Evolutionary conservation across 2,797 vertebrate genomes (phyloP).

Genomic region (Huso huso): DNA sequence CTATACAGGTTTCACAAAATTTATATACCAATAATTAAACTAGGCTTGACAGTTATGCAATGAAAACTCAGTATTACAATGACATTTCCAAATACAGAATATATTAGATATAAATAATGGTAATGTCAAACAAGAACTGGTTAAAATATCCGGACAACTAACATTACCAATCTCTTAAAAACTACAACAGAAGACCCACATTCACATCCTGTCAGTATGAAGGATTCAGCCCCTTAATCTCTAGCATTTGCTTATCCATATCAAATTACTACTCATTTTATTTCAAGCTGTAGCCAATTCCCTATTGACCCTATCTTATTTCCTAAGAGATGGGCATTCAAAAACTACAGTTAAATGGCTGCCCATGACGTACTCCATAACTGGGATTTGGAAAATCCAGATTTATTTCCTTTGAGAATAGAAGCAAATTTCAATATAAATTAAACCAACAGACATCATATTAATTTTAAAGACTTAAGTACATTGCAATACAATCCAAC

Average conservation of each 20-base stretch:
- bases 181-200: too few species aligned
- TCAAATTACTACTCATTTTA: conserved; percentile 35
- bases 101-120: too few species aligned
- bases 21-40: too few species aligned
- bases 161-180: too few species aligned
- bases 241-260: conserved; percentile 20
- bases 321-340: conserved; percentile 37
- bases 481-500: not conserved
- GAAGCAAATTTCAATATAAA: conserved; percentile 40
- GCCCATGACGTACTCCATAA: conserved; percentile 17
- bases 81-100: too few species aligned
- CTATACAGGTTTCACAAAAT: too few species aligned
- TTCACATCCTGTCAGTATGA: too few species aligned
- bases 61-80: too few species aligned
- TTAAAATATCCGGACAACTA: too few species aligned
- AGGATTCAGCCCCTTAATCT: conserved; percentile 12
- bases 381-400: conserved; percentile 36
- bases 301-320: conserved; percentile 36
- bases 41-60: too few species aligned
- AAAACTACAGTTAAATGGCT: conserved; percentile 36
- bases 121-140: too few species aligned
- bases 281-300: conserved; percentile 35
- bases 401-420: conserved; percentile 49
- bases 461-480: conserved; percentile 5
- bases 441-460: conserved; percentile 15